Percentiles rank a stretch among this genome's conserved stretches.
These are phyloP conservation scores for Catalaphyllia jardinei DNA, from an alignment of 64 coral and sea anemone species.

Conservation along the genomic window DNA sequence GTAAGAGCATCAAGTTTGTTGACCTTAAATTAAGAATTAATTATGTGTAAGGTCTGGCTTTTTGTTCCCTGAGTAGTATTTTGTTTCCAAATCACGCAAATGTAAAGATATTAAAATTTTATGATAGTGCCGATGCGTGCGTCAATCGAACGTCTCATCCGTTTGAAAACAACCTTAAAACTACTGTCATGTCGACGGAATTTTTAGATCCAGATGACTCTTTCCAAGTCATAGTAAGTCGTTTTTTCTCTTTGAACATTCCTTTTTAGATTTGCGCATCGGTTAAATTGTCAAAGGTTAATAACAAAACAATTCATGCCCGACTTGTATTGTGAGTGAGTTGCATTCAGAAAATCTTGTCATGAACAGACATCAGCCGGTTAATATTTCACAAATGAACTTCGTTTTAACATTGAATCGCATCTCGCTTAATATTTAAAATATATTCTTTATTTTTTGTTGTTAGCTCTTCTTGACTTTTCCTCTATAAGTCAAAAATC, in stretches of 20 bases:
- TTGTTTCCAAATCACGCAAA: slow-evolving; percentile 79
- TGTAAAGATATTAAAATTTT: slow-evolving; percentile 80
- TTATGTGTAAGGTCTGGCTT: slow-evolving; percentile 56
- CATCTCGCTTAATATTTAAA: slow-evolving; percentile 4
- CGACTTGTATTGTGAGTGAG: background rate
- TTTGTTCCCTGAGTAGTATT: slow-evolving; percentile 46
- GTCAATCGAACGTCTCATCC: background rate
- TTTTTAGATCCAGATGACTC: slow-evolving; percentile 30
- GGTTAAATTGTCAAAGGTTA: background rate
- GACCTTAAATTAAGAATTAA: slow-evolving; percentile 69
- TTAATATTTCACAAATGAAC: slow-evolving; percentile 2
- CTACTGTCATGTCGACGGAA: slow-evolving; percentile 38
- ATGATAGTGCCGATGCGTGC: slow-evolving; percentile 14
- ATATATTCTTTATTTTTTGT: background rate
- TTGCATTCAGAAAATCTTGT: background rate
- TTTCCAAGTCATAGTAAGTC: slow-evolving; percentile 69
- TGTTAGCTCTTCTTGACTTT: slow-evolving; percentile 2
- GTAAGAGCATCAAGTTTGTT: slow-evolving; percentile 19
- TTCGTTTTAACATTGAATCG: background rate
- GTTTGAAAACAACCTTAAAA: background rate
- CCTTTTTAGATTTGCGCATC: background rate
- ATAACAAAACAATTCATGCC: background rate
- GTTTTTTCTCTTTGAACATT: background rate
- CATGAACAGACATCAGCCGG: background rate
- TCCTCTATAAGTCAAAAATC: slow-evolving; percentile 2